A percentile compares a stretch with the other conserved stretches of the same genome.
phyloP scores from a whole-genome alignment of 2,797 vertebrate genomes.

The Eremophila alpestris region DNA sequence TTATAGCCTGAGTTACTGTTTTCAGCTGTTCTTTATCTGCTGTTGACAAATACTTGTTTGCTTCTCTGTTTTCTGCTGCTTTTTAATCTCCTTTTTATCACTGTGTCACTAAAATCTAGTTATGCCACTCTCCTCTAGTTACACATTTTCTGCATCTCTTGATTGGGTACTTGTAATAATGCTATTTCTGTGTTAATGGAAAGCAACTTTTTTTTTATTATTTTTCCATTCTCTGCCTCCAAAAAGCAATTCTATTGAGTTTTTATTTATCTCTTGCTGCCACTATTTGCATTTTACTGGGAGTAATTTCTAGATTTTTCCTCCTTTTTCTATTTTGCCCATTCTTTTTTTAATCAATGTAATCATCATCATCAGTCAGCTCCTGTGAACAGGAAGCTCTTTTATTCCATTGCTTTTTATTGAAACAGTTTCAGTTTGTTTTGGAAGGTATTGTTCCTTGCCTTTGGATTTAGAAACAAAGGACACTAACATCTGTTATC shows the following conservation, averaged over 20 bases:
- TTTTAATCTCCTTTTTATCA: conserved; percentile 11
- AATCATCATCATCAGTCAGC: background rate
- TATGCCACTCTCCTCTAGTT: background rate
- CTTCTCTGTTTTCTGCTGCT: background rate
- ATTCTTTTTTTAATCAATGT: background rate
- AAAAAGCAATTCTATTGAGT: background rate
- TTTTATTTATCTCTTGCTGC: conserved; percentile 16
- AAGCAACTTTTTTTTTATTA: background rate
- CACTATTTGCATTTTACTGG: conserved; percentile 16
- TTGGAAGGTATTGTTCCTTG: background rate
- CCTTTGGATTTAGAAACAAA: conserved; percentile 15
- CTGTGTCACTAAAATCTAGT: background rate
- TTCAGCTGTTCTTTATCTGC: conserved; percentile 23
- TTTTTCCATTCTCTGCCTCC: background rate
- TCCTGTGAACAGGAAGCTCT: background rate
- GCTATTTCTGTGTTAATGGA: background rate
- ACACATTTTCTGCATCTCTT: background rate
- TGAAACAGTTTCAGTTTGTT: background rate
- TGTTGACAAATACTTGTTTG: conserved; percentile 27
- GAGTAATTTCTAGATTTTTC: background rate
- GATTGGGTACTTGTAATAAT: background rate
- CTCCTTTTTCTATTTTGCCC: background rate
- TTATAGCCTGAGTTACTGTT: conserved; percentile 27
- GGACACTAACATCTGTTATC: background rate
- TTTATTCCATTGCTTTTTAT: background rate